These are phyloP conservation scores for Anneissia japonica DNA, from an alignment of 35 echinoderm and acorn worm genomes.

Conservation along the genomic window DNA sequence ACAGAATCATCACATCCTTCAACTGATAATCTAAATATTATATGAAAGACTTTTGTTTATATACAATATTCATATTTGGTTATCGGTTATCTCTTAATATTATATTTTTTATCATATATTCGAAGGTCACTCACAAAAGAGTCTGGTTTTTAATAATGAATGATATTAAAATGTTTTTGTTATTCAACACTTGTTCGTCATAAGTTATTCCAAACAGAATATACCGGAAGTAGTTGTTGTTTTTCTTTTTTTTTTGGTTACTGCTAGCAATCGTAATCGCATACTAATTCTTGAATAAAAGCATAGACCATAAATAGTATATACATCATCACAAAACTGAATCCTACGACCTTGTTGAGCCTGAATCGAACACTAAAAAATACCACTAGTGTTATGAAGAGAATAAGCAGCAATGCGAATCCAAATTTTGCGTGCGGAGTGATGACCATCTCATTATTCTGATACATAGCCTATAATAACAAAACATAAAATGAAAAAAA, in stretches of 20 bases:
- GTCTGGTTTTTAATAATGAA: no score
- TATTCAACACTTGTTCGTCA: no score
- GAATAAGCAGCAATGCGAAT: constrained; percentile 77
- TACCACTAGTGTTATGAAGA: constrained; percentile 54
- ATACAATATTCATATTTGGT: not conserved
- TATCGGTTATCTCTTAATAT: no score
- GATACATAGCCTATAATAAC: not conserved
- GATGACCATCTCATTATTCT: constrained; percentile 27
- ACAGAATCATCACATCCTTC: no score
- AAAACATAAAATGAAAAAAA: not conserved
- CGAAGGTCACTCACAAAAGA: no score
- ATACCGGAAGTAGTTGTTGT: no score
- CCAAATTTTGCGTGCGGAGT: constrained; percentile 92
- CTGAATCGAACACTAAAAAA: constrained; percentile 73
- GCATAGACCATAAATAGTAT: constrained; percentile 75
- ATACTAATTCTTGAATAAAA: constrained; percentile 77
- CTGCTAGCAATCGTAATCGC: constrained; percentile 59
- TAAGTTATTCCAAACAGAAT: no score
- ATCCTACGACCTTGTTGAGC: constrained; percentile 70
- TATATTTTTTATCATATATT: no score
- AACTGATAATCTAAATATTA: not conserved
- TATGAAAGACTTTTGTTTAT: not conserved
- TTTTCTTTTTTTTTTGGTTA: not conserved
- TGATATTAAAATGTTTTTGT: no score
- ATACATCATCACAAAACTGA: constrained; percentile 72